Evolutionary conservation across 1,140 invertebrate species (phyloP), one percentile per base, ranked within the genome.

Genomic region (Phymastichus coffea): DNA sequence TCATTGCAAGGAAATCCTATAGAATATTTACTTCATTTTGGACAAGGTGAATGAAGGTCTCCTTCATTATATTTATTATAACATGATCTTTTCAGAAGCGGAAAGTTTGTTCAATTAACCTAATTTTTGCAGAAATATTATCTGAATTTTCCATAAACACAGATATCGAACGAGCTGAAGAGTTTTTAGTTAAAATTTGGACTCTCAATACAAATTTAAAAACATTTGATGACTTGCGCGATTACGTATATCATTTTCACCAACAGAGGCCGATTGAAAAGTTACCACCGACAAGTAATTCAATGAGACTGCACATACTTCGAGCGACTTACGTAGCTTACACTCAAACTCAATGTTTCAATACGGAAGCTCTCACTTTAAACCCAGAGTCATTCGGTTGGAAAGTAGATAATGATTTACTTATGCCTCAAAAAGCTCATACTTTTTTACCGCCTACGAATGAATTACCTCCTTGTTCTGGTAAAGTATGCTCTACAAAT

Each of bases 281-380:
- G 20, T 19, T 51, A 1, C 47, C 33, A 22, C 47, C 47, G 22
- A 51, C 47, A n/a, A 37, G 19, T 23, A 22, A 22, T 19, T 37
- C 48, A n/a, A 38, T 51, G 12, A 35, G 22, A 23, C 23, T 51
- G 30, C 48, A 51, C 19, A 51, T 51, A 20, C 23, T 51, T 9
- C 15, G 48, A 14, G 33, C 48, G 3, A 23, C 37, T 35, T 51
- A 51, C n/a, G 22, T 19, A 15, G 30, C 33, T 4, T 38, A 35
- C 23, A 6, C 20, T 15, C 48, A 37, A 25, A 51, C 6, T 7
- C 28, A 37, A 19, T 17, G 35, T 3, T 14, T 51, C 17, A 22
- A 38, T 7, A 19, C 1, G 14, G 30, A 49, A 14, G 22, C 4
- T 20, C 15, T 9, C 14, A 38, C 35, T 37, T 38, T 51, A 33